Evolutionary conservation across 2,888 invertebrate genomes (phyloP).

Genomic region (Lissonota sp.): DNA sequence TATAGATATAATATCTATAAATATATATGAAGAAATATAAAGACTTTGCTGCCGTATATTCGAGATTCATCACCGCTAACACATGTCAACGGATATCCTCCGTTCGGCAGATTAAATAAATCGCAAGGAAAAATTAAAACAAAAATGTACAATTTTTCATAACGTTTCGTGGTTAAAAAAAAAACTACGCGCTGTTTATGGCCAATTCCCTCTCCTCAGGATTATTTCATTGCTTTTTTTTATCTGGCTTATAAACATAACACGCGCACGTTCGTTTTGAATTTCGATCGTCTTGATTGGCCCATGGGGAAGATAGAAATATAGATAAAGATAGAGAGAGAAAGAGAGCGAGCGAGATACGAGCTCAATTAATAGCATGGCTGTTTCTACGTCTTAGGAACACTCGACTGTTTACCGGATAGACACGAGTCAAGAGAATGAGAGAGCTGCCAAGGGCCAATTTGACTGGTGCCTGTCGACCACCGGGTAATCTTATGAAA

Average conservation of each 20-base stretch:
- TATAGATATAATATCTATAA: neutral
- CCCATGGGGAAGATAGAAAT: neutral
- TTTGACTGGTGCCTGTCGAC: slow-evolving; percentile 90
- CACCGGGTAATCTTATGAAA: slow-evolving; percentile 95
- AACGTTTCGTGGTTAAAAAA: slow-evolving; percentile 6
- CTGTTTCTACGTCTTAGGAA: slow-evolving; percentile 87
- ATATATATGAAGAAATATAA: slow-evolving; percentile 15
- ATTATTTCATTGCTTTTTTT: neutral
- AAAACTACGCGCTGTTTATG: neutral
- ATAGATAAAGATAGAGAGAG: neutral
- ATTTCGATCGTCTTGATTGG: neutral
- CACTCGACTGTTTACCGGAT: slow-evolving; percentile 86
- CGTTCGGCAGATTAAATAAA: slow-evolving; percentile 24
- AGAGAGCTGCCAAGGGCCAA: slow-evolving; percentile 93
- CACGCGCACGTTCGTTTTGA: no score
- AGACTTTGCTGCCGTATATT: neutral
- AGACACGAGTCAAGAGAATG: slow-evolving; percentile 88
- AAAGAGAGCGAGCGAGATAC: neutral
- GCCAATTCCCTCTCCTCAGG: slow-evolving; percentile 10
- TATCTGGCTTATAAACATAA: no score
- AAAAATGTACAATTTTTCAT: slow-evolving; percentile 19
- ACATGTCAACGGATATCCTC: slow-evolving; percentile 44
- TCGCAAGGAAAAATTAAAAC: slow-evolving; percentile 25
- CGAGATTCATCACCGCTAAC: slow-evolving; percentile 55
- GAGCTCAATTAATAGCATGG: slow-evolving; percentile 82